Conservation (phyloP, 2,888 invertebrate genomes). For the Microctonus hyperodae region DNA sequence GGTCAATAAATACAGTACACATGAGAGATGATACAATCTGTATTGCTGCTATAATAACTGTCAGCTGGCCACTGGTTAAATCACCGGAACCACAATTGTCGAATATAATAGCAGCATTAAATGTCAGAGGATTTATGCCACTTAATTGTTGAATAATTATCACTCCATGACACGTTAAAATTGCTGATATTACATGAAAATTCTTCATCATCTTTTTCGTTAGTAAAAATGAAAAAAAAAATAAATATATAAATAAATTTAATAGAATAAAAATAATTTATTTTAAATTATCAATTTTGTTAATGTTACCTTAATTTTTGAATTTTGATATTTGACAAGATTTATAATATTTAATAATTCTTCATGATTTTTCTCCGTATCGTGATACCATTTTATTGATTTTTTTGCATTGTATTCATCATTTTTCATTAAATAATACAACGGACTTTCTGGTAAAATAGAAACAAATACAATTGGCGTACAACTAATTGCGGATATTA, state of each 20-base stretch:
- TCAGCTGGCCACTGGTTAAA: conserved; percentile 47
- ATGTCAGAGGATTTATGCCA: conserved; percentile 51
- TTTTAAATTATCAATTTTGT: conserved; percentile 27
- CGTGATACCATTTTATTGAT: conserved; percentile 48
- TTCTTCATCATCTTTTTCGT: conserved; percentile 41
- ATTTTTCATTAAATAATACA: conserved; percentile 44
- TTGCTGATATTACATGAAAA: conserved; percentile 40
- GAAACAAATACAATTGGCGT: conserved; percentile 42
- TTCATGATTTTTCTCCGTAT: conserved; percentile 33
- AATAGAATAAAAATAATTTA: too few species aligned
- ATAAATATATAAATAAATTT: too few species aligned
- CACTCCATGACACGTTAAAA: conserved; percentile 44
- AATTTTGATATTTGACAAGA: conserved; percentile 34
- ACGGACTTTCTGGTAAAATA: conserved; percentile 51
- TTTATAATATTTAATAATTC: conserved; percentile 47
- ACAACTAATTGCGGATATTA: conserved; percentile 48
- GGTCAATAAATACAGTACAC: conserved; percentile 44
- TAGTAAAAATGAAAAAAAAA: too few species aligned
- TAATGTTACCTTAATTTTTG: conserved; percentile 42
- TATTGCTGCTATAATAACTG: conserved; percentile 49
- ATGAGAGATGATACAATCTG: conserved; percentile 51
- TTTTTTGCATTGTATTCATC: conserved; percentile 44
- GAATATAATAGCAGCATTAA: conserved; percentile 51
- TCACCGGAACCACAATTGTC: conserved; percentile 50
- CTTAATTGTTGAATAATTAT: conserved; percentile 52